Evolutionary conservation across 2,797 vertebrate genomes (phyloP).

Genomic region (Monodelphis domestica): DNA sequence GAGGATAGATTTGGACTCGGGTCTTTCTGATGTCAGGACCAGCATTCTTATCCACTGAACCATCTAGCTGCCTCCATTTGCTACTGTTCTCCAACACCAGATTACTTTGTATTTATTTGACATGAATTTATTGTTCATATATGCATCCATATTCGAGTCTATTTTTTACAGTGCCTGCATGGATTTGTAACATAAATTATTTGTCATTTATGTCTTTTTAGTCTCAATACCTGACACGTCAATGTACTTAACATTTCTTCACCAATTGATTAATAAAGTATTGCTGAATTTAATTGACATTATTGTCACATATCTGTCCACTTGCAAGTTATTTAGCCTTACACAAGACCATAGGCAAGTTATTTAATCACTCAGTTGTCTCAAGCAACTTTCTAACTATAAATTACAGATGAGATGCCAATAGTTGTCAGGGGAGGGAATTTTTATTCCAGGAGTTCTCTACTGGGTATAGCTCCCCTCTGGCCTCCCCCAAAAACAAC

Average conservation of each 20-base stretch:
- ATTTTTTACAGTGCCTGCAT: not conserved
- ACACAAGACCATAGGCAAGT: not conserved
- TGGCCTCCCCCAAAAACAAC: not conserved
- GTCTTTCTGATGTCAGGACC: too few relatives aligned
- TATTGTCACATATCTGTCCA: not conserved
- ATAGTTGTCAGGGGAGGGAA: not conserved
- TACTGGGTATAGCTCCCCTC: rapidly evolving
- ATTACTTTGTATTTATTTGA: too few relatives aligned
- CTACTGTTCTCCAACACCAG: not conserved
- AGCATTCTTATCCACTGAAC: too few relatives aligned
- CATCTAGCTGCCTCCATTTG: not conserved
- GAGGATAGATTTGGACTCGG: too few relatives aligned
- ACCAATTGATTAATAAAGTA: not conserved
- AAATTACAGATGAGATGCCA: not conserved
- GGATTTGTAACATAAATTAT: not conserved
- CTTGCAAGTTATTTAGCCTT: not conserved
- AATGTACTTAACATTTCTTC: not conserved
- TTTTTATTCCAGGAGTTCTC: not conserved
- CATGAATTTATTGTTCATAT: too few relatives aligned
- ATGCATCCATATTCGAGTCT: too few relatives aligned
- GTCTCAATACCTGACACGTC: not conserved
- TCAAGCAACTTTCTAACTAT: not conserved
- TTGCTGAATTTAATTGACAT: not conserved
- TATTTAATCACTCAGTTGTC: not conserved
- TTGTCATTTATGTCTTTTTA: not conserved